Base-by-base conservation (phyloP, 1,140 invertebrate genomes). In the Drosophila mauritiana region DNA sequence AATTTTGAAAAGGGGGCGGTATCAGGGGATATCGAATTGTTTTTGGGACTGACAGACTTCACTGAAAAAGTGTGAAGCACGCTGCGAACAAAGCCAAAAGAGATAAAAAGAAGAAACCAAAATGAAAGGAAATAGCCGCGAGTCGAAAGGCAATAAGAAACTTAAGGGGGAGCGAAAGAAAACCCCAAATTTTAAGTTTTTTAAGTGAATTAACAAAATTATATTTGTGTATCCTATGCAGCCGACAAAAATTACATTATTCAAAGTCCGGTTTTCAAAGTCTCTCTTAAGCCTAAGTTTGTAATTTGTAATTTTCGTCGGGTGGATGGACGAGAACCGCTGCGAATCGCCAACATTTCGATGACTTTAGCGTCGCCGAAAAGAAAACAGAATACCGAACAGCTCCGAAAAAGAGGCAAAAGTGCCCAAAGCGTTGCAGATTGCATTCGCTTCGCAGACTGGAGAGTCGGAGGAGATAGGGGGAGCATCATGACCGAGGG, bases 381-480 rank as follows among this genome's bases (percentile, higher is more conserved):
- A 40, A 45, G 27, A 31, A 10, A 31, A 31, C 8, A 31, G 31
- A 3, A 31, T 8, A 31, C 8, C 8, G 31, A 31, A 37, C n/a
- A 49, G 37, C 49, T 34, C 42, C 6, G 37, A 40, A 20, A 46
- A 58, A 56, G 13, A 55, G 10, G 31, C 48, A 64, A 75, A 81
- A 76, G 82, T 68, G 82, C 86, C 83, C 63, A 63, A 73, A 90
- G 88, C 88, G 82, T 90, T 86, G 88, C 86, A 80, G 82, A 90
- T 90, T 90, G 88, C 86, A 90, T 90, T 90, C 88, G 88, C 62
- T 78, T 69, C 75, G 63, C 74, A 73, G 53, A 76, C 59, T 51
- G 59, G n/a, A 52, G 40, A 52, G 43, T 31, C 31, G 42, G 20
- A 22, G 43, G 43, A 4, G 17, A 49, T 74, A 45, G 57, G 59